These are phyloP conservation scores for Halcyon chelicuti DNA, from an alignment of 2,797 vertebrate genomes.

Conservation along the genomic window DNA sequence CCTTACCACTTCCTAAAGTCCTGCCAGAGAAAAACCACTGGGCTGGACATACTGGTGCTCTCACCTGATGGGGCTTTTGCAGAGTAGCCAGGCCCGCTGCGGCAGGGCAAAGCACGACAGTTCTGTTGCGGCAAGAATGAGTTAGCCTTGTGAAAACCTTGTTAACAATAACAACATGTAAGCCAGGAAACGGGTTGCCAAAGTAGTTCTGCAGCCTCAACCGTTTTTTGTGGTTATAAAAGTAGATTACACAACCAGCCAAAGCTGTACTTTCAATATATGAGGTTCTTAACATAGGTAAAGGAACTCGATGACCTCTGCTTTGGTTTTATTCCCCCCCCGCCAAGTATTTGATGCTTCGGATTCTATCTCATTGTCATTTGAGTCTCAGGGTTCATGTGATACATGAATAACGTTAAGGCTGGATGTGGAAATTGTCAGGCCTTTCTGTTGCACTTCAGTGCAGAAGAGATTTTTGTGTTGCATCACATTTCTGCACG, in stretches of 20 bases:
- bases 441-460: background rate
- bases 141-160: background rate
- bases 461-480: background rate
- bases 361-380: background rate
- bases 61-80: background rate
- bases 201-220: background rate
- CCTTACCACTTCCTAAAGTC: background rate
- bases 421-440: background rate
- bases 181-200: background rate
- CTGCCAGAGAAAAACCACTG: fast-evolving
- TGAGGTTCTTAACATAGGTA: background rate
- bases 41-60: background rate
- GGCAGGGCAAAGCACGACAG: background rate
- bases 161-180: too few species aligned
- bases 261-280: background rate
- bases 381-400: background rate
- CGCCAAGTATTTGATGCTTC: background rate
- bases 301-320: background rate
- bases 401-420: background rate
- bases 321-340: background rate
- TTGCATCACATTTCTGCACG: background rate
- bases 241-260: background rate
- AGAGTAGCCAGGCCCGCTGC: fast-evolving
- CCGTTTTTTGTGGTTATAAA: background rate
- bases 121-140: background rate